These are phyloP conservation scores for Philereme transversata DNA, from an alignment of 2,888 invertebrate genomes.

Conservation along the genomic window DNA sequence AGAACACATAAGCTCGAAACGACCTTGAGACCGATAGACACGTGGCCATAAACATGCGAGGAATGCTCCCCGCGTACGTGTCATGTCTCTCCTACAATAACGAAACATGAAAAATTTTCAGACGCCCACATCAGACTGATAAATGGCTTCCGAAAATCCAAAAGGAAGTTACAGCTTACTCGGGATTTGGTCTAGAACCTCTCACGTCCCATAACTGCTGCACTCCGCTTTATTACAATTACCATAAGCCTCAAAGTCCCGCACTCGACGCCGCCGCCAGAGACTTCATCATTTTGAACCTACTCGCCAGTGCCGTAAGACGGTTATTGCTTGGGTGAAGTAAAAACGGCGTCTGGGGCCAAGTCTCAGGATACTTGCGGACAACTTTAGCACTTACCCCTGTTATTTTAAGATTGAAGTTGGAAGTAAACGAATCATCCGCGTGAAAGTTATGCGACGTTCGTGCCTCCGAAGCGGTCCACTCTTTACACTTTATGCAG, in stretches of 20 bases:
- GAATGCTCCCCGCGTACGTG: constrained; percentile 69
- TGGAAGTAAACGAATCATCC: constrained; percentile 54
- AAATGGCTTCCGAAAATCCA: constrained; percentile 85
- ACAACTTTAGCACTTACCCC: constrained; percentile 72
- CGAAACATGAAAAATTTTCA: constrained; percentile 85
- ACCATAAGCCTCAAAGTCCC: constrained; percentile 84
- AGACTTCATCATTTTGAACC: constrained; percentile 82
- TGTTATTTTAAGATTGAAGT: constrained; percentile 70
- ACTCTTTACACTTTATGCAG: constrained; percentile 79
- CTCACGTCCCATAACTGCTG: constrained; percentile 84
- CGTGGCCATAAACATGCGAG: constrained; percentile 68
- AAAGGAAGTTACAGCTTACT: constrained; percentile 85
- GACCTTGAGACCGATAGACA: constrained; percentile 56
- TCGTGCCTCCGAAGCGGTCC: constrained; percentile 79
- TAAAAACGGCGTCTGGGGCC: constrained; percentile 76
- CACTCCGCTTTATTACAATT: constrained; percentile 85
- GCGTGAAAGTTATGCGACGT: constrained; percentile 76
- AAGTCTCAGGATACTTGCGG: constrained; percentile 60
- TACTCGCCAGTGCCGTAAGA: constrained; percentile 78
- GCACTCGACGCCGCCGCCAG: constrained; percentile 71
- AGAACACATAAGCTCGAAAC: constrained; percentile 33
- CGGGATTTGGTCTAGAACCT: constrained; percentile 85
- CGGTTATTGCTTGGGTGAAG: constrained; percentile 81
- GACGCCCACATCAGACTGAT: constrained; percentile 84
- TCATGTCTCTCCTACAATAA: constrained; percentile 78